phyloP scores from a whole-genome alignment of 1,140 invertebrate genomes.

The Trypoxylus dichotomus region DNA sequence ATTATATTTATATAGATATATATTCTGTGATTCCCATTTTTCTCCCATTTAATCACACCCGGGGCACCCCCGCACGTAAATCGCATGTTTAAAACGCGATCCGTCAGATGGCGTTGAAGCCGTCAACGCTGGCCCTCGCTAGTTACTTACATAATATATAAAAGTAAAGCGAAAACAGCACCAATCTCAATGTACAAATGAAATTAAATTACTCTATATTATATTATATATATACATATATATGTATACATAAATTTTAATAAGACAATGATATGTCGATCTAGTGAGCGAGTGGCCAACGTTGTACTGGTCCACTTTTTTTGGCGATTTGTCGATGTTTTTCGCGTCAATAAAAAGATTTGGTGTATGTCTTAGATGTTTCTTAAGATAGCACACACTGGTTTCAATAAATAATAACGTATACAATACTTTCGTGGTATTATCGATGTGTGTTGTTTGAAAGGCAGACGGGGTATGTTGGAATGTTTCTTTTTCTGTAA shows the following conservation, averaged over 20 bases:
- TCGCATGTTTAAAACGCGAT: neutral
- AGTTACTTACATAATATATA: neutral
- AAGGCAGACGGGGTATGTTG: neutral
- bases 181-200: slow-evolving; percentile 16
- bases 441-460: slow-evolving; percentile 16
- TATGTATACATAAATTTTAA: slow-evolving; percentile 3
- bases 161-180: neutral
- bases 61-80: slow-evolving; percentile 8
- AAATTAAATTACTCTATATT: slow-evolving; percentile 7
- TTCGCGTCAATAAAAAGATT: neutral
- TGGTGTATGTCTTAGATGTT: slow-evolving; percentile 13
- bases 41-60: neutral
- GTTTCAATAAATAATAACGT: slow-evolving; percentile 2
- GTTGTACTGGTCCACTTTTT: neutral
- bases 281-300: neutral
- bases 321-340: slow-evolving; percentile 8
- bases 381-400: slow-evolving; percentile 6
- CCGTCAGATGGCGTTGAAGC: neutral
- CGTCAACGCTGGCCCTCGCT: neutral
- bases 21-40: slow-evolving; percentile 25
- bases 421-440: neutral
- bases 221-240: too few relatives aligned
- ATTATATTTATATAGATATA: slow-evolving; percentile 20
- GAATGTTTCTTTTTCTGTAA: neutral
- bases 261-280: too few relatives aligned